These are phyloP conservation scores for Hydractinia symbiolongicarpus DNA, from an alignment of 30 jellyfish, hydroid and myxozoan genomes.

Conservation along the genomic window DNA sequence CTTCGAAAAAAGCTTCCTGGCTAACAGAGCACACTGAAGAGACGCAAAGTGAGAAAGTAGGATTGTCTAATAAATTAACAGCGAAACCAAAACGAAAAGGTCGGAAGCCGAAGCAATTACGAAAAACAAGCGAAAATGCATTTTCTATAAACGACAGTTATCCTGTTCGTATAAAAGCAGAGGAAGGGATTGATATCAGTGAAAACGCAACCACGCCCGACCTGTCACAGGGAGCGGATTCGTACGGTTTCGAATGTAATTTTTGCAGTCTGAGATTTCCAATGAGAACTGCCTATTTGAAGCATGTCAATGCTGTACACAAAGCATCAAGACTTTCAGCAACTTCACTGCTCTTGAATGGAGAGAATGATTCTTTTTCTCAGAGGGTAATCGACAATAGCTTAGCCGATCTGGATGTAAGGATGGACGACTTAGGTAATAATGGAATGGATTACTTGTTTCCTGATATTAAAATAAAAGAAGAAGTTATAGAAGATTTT, in stretches of 20 bases:
- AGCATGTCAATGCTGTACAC: slow-evolving; percentile 30
- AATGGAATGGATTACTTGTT: slow-evolving; percentile 1
- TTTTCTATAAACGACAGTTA: too few species aligned
- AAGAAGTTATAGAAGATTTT: neutral
- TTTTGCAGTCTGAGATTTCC: slow-evolving; percentile 29
- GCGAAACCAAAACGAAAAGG: slow-evolving; percentile 23
- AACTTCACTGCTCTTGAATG: neutral
- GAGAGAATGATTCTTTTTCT: neutral
- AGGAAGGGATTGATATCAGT: neutral
- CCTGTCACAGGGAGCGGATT: neutral
- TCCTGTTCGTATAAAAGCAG: slow-evolving; percentile 1
- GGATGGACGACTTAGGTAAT: neutral
- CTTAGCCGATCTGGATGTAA: neutral
- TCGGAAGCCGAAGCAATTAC: slow-evolving; percentile 3
- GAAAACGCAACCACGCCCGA: neutral
- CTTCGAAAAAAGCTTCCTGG: neutral
- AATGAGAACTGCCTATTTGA: slow-evolving; percentile 32
- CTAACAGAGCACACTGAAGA: slow-evolving; percentile 4
- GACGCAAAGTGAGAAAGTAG: neutral
- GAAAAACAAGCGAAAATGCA: too few species aligned
- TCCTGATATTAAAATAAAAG: slow-evolving; percentile 6
- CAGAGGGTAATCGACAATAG: neutral
- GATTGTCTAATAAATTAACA: neutral
- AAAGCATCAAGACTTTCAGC: neutral
- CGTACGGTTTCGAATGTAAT: slow-evolving; percentile 21